Base-by-base conservation (phyloP, 2,797 vertebrate species). In the Chelon auratus region DNA sequence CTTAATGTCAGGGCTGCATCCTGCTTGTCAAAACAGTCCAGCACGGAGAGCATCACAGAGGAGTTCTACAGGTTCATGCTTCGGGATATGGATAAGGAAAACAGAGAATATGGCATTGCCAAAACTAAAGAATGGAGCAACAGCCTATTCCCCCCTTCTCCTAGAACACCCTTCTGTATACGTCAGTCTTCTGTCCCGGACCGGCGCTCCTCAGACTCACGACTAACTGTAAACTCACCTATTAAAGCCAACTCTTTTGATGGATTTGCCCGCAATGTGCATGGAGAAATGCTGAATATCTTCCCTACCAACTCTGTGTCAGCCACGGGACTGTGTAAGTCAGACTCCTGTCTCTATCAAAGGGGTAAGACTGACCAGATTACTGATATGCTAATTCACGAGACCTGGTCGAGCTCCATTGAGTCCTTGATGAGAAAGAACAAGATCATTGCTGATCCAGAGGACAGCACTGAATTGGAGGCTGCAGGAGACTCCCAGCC, bases 1-100 rank as follows among this genome's bases (percentile, higher is more conserved):
- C 96, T 99, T 42, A 95, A 93, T 9, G 92, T 99, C 56, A 94
- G 93, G 78, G 60, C 92, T 15, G 89, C 96, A 0, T 95, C 94
- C 61, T 99, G 97, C 39, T 94, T 98, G 75, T 99, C 98, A 0
- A 99, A 99, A 83, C 98, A 99, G 84, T 99, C 97, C 7, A 99
- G 98, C 89, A 99, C 97, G 0, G 98, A 99, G 84, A 99, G 98
- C 81, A 99, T 99, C 82, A 97, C 97, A 0, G 98, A 99, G 80
- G 97, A 99, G 83, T 99, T 99, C 91, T 99, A 99, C 62, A 94
- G 95, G 77, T 99, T 97, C 61, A 99, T 99, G 97, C 93, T 99
- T 33, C 93, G 88, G 72, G 97, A 99, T 90, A 94, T 97, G 14
- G 98, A 99, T 66, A 96, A 96, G 61, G 98, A 98, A 65, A 95